Base-by-base conservation (phyloP, 2,113 vertebrate genomes). In the Ifrita kowaldi region DNA sequence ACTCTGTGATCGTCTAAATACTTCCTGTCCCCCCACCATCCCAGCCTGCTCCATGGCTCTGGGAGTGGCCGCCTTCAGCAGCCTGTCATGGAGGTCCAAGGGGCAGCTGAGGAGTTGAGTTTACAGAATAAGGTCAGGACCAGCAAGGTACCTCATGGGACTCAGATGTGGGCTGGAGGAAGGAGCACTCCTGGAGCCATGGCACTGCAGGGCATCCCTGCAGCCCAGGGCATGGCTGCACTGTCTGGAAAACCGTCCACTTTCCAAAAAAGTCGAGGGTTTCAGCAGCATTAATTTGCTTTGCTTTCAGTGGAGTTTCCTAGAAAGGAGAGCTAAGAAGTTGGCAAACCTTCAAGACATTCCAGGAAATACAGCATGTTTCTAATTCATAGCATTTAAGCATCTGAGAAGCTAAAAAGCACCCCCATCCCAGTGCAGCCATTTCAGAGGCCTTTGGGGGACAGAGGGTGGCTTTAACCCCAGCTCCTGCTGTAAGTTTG, bases 11-110 rank as follows among this genome's bases (percentile, higher is more conserved):
- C 15, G n/a, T 28, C 41, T 50, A 6, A 50, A 65, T 16, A 9
- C 12, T 41, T 42, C 32, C 57, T 41, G 26, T 12, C 16, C 15
- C 6, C 30, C 13, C 10, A 3, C 9, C 1, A 5, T 42, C 21
- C 30, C 37, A 3, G 1, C 13, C 33, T 39, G 42, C 32, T 56
- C 50, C 1, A 2, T 3, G 5, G 11, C 44, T 73, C 39, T 63
- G 59, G 71, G 12, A 55, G 32, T 1, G 6, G 47, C n/a, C 8
- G 0, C 16, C 57, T 35, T 39, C 0, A 0, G 14, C 28, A 32
- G 11, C 5, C 21, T 42, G 6, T 33, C 37, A 3, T 1, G 12
- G 77, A 49, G 26, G 9, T 8, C 32, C 27, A n/a, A 5, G 26
- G 3, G 55, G n/a, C 59, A 69, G 39, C 17, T 0, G 4, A 71